Base-by-base conservation (phyloP, 2,888 invertebrate genomes). In the Choreutis nemorana region DNA sequence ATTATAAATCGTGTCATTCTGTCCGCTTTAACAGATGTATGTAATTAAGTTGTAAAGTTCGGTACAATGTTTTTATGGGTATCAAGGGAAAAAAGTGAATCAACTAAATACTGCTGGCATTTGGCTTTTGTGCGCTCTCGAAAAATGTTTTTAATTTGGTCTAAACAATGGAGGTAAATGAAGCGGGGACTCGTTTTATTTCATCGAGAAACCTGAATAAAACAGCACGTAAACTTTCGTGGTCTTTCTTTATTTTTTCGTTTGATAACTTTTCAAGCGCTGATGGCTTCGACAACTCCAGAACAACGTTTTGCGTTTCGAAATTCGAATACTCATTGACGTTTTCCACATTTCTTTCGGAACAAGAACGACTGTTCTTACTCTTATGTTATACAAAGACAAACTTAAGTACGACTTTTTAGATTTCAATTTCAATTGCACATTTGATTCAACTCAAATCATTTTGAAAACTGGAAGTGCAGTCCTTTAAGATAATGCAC, bases 21-120 rank as follows among this genome's bases (percentile, higher is more conserved):
- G 46, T 43, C 50, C 40, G 44, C 45, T 55, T 55, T 67, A 75
- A 78, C 75, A 77, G 63, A 77, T 77, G 77, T 77, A 66, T 41
- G 62, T 64, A 67, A 78, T 78, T 78, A 77, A 66, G 67, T 56
- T 58, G 63, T 75, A 63, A 72, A 73, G 59, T 65, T 66, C 53
- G 42, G 50, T 49, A 55, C 50, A 59, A 47, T 51, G 55, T 62
- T 70, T 60, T 65, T 64, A 60, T 59, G 50, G 49, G 50, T 48
- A 56, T 56, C 56, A 50, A 49, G 54, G 51, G 49, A 50, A 47
- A n/a, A 48, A 55, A 43, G 48, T 49, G 43, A 48, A 54, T 50
- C 49, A 54, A 39, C 42, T 37, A 42, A 46, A 23, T 23, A 23
- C 41, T 42, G 41, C 38, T 38, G 39, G 40, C 43, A 45, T 54